Evolutionary conservation across 2,888 invertebrate genomes (phyloP).

Genomic region (Pomacea canaliculata): DNA sequence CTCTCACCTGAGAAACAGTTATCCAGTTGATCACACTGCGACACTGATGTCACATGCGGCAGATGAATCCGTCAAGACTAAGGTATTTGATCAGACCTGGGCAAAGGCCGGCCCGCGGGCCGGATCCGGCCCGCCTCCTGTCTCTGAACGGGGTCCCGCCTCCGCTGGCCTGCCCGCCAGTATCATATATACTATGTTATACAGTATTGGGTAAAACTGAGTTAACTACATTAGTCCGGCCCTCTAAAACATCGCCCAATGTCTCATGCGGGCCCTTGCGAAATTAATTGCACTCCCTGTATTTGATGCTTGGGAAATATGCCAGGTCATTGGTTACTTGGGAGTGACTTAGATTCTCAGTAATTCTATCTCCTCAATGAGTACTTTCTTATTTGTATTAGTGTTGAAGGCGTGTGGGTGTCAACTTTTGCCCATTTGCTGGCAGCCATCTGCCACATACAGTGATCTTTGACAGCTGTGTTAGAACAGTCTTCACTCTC

Average conservation of each 20-base stretch:
- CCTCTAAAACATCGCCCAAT: no score
- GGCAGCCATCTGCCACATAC: not conserved
- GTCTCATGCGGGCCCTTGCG: no score
- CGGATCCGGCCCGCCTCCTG: no score
- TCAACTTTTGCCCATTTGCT: not conserved
- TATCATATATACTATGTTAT: no score
- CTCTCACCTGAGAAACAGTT: conserved; percentile 61
- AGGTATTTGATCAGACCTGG: no score
- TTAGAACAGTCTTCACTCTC: conserved; percentile 46
- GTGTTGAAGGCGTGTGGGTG: conserved; percentile 38
- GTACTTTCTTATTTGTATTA: conserved; percentile 34
- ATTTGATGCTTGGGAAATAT: conserved; percentile 31
- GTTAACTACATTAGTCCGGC: no score
- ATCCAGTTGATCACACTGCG: conserved; percentile 63
- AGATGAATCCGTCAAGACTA: conserved; percentile 52
- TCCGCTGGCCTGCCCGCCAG: no score
- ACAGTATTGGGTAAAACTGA: no score
- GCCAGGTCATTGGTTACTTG: conserved; percentile 43
- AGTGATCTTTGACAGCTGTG: conserved; percentile 49
- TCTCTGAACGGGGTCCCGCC: no score
- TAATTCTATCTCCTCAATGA: conserved; percentile 56
- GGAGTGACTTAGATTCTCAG: conserved; percentile 38
- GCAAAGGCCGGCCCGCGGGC: no score
- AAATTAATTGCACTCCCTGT: no score
- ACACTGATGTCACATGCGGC: conserved; percentile 56